A percentile compares a stretch with the other conserved stretches of the same genome.
phyloP scores from a whole-genome alignment of 2,113 vertebrate genomes.

The Crotalus helleri region DNA sequence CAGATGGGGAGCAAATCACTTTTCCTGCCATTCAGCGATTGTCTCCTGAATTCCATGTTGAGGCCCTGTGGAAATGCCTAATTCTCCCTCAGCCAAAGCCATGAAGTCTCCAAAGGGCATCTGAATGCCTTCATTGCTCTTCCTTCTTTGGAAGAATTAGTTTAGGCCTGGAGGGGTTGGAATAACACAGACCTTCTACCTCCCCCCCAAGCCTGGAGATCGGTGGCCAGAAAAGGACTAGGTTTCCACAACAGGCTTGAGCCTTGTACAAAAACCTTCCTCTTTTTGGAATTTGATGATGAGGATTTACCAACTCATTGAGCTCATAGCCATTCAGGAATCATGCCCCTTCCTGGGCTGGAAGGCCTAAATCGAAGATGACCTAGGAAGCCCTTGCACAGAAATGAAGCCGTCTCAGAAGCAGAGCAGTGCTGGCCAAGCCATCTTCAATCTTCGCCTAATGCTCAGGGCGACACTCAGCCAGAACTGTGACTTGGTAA shows the following conservation, averaged over 20 bases:
- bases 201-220: not conserved
- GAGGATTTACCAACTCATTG: not conserved
- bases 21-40: not conserved
- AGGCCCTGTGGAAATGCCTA: not conserved
- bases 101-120: not conserved
- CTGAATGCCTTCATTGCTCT: not conserved
- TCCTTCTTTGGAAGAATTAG: not conserved
- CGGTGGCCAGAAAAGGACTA: not conserved
- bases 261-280: too few species aligned
- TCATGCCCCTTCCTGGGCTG: not conserved
- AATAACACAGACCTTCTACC: not conserved
- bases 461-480: conserved; percentile 67
- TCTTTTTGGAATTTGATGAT: not conserved
- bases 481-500: conserved; percentile 67
- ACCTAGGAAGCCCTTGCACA: not conserved
- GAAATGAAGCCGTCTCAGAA: conserved; percentile 37
- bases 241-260: not conserved
- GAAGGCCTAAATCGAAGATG: not conserved
- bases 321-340: not conserved
- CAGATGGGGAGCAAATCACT: not conserved
- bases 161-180: not conserved
- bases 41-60: not conserved
- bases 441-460: conserved; percentile 46
- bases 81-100: not conserved
- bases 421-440: conserved; percentile 8